Percentiles rank a stretch among this genome's conserved stretches.
phyloP scores from a whole-genome alignment of 1,140 invertebrate species.

The Stegodyphus dumicola region DNA sequence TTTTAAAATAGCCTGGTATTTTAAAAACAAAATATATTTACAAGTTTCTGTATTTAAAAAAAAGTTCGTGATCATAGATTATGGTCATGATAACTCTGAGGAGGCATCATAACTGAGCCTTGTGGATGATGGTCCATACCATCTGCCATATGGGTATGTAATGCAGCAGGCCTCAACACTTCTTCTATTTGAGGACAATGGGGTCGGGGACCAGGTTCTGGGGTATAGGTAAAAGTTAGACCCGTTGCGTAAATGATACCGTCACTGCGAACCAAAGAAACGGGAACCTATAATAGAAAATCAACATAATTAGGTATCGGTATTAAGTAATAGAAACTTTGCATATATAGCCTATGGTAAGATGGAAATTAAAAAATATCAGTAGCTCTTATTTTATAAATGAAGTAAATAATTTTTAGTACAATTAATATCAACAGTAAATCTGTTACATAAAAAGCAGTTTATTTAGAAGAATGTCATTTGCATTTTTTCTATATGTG shows the following conservation, averaged over 20 bases:
- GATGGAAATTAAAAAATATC: no score
- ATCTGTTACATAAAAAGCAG: no score
- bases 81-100: conserved; percentile 53
- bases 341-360: no score
- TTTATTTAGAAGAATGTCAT: no score
- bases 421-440: no score
- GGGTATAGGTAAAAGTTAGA: conserved; percentile 98
- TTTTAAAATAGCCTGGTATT: no score
- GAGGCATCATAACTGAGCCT: conserved; percentile 33
- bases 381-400: no score
- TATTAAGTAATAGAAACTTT: no score
- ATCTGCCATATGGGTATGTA: conserved; percentile 34
- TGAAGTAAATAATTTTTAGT: no score
- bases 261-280: conserved; percentile 95
- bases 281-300: conserved; percentile 81
- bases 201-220: conserved; percentile 89
- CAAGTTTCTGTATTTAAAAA: not conserved
- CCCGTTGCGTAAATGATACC: conserved; percentile 99
- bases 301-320: not conserved
- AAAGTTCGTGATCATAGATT: conserved; percentile 30
- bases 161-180: conserved; percentile 76
- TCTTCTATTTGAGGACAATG: conserved; percentile 86
- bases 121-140: conserved; percentile 42
- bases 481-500: no score
- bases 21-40: no score